Percentiles rank a stretch among this genome's conserved stretches.
Evolutionary conservation across 2,888 invertebrate genomes (phyloP).

Genomic region (Phyto melanocephala): DNA sequence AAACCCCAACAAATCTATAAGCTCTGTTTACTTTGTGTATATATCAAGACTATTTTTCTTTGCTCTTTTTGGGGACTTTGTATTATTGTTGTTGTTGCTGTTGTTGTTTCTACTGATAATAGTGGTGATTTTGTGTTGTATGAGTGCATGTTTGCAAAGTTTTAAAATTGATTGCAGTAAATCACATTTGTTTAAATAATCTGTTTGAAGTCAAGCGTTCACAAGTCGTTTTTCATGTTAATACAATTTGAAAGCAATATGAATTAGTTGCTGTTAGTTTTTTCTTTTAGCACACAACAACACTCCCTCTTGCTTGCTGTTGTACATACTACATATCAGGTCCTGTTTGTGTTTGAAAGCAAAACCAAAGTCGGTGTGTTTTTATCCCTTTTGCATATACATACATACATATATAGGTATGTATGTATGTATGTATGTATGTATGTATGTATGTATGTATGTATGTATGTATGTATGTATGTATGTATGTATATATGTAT

Average conservation of each 20-base stretch:
- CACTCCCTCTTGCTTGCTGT: conserved; percentile 45
- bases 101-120: conserved; percentile 3
- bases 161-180: conserved; percentile 77
- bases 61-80: conserved; percentile 21
- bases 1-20: conserved; percentile 13
- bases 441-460: too few species aligned
- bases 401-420: neutral
- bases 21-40: conserved; percentile 46
- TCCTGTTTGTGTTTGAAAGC: conserved; percentile 58
- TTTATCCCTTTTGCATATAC: conserved; percentile 45
- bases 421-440: too few species aligned
- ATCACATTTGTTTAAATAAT: conserved; percentile 72
- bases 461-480: too few species aligned
- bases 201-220: conserved; percentile 62
- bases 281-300: conserved; percentile 35
- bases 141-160: conserved; percentile 36
- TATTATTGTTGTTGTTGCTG: conserved; percentile 12
- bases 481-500: too few species aligned
- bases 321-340: conserved; percentile 32
- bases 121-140: conserved; percentile 14
- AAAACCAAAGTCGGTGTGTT: conserved; percentile 54
- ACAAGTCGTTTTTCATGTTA: conserved; percentile 64
- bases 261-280: conserved; percentile 22
- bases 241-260: conserved; percentile 63
- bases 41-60: conserved; percentile 46